These are phyloP conservation scores for Synodontis membranacea DNA, from an alignment of 2,113 vertebrate species.

Conservation along the genomic window DNA sequence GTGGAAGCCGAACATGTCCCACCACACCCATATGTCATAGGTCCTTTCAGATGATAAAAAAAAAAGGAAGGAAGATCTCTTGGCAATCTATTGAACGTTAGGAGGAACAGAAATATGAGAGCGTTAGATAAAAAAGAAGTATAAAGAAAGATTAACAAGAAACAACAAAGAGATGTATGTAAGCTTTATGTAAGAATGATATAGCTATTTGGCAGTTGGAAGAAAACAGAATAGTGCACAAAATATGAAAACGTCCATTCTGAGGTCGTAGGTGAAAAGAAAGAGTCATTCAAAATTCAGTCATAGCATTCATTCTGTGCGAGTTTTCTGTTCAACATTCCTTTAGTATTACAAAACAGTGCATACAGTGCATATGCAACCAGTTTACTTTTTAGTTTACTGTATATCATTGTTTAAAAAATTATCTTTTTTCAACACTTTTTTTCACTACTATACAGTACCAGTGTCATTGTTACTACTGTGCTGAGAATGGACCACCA, in stretches of 20 bases:
- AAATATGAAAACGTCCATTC: not conserved
- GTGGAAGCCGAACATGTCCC: slow-evolving; percentile 10
- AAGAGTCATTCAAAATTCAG: not conserved
- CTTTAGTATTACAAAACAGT: not conserved
- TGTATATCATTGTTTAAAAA: not conserved
- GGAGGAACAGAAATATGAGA: slow-evolving; percentile 32
- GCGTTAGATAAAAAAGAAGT: not conserved
- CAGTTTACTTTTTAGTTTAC: not conserved
- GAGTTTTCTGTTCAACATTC: not conserved
- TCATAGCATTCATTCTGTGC: not conserved
- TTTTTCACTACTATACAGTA: too few species aligned
- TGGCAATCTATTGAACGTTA: slow-evolving; percentile 8
- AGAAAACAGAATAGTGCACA: not conserved
- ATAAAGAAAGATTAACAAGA: not conserved
- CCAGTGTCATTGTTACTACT: too few species aligned
- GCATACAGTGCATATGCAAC: not conserved
- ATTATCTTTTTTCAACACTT: not conserved
- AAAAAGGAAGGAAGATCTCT: slow-evolving; percentile 21
- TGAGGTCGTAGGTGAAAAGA: not conserved
- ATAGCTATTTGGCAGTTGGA: not conserved
- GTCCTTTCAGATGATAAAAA: slow-evolving; percentile 19
- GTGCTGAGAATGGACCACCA: too few species aligned
- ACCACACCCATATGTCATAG: slow-evolving; percentile 27
- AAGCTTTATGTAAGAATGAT: not conserved
- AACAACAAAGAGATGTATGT: not conserved